Conservation (phyloP, 2,888 invertebrate species). For the Drosophila prostipennis region DNA sequence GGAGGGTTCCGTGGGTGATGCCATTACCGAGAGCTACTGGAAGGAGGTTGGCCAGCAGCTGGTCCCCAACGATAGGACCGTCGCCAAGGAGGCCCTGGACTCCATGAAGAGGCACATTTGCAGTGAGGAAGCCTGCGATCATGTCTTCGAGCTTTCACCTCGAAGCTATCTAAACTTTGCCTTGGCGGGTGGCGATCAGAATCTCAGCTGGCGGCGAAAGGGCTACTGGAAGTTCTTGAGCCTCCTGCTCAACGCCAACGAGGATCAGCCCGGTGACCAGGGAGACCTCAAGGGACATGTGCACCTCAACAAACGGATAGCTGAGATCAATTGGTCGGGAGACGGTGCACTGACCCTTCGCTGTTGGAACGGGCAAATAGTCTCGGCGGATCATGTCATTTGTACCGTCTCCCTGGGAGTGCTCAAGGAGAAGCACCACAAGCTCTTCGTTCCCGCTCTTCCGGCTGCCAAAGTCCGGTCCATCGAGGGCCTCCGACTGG, state of each 20-base stretch:
- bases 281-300: conserved; percentile 80
- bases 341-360: conserved; percentile 53
- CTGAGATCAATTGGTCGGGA: conserved; percentile 66
- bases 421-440: conserved; percentile 84
- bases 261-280: conserved; percentile 46
- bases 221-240: conserved; percentile 89
- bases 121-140: conserved; percentile 86
- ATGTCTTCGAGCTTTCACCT: conserved; percentile 88
- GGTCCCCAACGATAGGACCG: conserved; percentile 62
- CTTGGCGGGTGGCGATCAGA: conserved; percentile 88
- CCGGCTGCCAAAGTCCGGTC: conserved; percentile 84
- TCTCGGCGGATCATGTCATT: conserved; percentile 86
- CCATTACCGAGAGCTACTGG: conserved; percentile 75
- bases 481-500: conserved; percentile 86
- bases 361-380: conserved; percentile 81
- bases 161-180: conserved; percentile 83
- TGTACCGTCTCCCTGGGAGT: conserved; percentile 87
- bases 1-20: conserved; percentile 81
- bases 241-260: conserved; percentile 85
- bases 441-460: conserved; percentile 85
- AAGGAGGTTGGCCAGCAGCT: conserved; percentile 61
- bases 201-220: conserved; percentile 90
- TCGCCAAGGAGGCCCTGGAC: conserved; percentile 86
- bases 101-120: conserved; percentile 85
- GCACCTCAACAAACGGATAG: conserved; percentile 64